Base-by-base conservation (phyloP, 1,140 invertebrate genomes). In the Theocolax elegans region DNA sequence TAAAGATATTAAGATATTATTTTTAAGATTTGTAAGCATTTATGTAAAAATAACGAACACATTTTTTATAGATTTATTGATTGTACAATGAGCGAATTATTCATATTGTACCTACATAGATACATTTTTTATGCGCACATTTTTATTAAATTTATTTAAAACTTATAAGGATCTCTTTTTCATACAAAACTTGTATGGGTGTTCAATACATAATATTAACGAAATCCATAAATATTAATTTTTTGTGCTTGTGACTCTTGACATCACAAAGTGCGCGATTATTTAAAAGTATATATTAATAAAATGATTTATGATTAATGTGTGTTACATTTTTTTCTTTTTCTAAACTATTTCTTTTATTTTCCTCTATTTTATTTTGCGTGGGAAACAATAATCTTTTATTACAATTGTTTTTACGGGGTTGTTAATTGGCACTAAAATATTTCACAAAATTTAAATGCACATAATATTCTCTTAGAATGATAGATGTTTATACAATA, bases 301-400 rank as follows among this genome's bases (percentile, higher is more conserved):
- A 69, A 69, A 69, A 62, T 53, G 56, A 69, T 69, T 63, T 62
- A 44, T 69, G 9, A 69, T 63, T 54, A 69, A 69, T 23, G 42
- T 27, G 8, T 63, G n/a, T 17, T 35, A 48, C 31, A 10, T 9
- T 9, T 64, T 51, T 63, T 35, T 63, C 17, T 13, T n/a, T 19
- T 35, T 8, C 23, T 35, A 49, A 15, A 38, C 1, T 63, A 21
- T 21, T 19, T 13, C 21, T 51, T 29, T 29, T 17, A 46, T 31
- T 62, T 25, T 46, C 12, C 27, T 46, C 44, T 10, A 44, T 23
- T n/a, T 23, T 40, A 19, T 27, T n/a, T n/a, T n/a, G 2, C 8
- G 29, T 27, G 13, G 29, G 29, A 19, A 25, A 51, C 10, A 27
- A 27, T 51, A 3, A 27, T 27, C 29, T 27, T 51, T 51, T 19